phyloP scores from a whole-genome alignment of 2,113 vertebrate species.

The Chrysochloris asiatica region DNA sequence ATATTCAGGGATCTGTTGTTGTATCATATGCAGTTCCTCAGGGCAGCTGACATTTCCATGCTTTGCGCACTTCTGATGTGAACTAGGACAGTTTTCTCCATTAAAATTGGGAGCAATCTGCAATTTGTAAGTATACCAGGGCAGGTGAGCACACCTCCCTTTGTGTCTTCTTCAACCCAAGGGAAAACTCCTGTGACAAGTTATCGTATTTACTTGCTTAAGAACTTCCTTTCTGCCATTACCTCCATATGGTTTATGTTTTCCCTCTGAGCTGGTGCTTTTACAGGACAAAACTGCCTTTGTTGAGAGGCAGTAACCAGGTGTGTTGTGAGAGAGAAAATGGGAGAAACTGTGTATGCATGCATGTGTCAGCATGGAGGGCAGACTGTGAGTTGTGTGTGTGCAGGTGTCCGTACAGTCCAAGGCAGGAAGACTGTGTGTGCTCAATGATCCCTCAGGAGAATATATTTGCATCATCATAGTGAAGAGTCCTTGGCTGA shows the following conservation, averaged over 20 bases:
- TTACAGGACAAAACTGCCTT: constrained; percentile 59
- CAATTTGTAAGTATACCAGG: not conserved
- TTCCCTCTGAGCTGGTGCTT: constrained; percentile 50
- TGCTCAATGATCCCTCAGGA: not conserved
- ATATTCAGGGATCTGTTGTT: not conserved
- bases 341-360: constrained; percentile 5
- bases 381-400: constrained; percentile 32
- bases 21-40: not conserved
- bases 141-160: constrained; percentile 36
- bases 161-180: constrained; percentile 36
- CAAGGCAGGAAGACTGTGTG: not conserved
- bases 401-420: constrained; percentile 4
- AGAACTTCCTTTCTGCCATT: constrained; percentile 55
- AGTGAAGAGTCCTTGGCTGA: constrained; percentile 48
- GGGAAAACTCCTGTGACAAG: constrained; percentile 55
- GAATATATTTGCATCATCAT: not conserved
- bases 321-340: constrained; percentile 49
- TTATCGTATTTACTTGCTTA: constrained; percentile 56
- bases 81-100: not conserved
- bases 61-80: no score
- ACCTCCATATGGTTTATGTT: constrained; percentile 57
- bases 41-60: not conserved
- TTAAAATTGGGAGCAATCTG: constrained; percentile 18
- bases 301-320: constrained; percentile 56
- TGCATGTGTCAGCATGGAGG: not conserved